Evolutionary conservation across 2,797 vertebrate genomes (phyloP).

Genomic region (Thunnus albacares): DNA sequence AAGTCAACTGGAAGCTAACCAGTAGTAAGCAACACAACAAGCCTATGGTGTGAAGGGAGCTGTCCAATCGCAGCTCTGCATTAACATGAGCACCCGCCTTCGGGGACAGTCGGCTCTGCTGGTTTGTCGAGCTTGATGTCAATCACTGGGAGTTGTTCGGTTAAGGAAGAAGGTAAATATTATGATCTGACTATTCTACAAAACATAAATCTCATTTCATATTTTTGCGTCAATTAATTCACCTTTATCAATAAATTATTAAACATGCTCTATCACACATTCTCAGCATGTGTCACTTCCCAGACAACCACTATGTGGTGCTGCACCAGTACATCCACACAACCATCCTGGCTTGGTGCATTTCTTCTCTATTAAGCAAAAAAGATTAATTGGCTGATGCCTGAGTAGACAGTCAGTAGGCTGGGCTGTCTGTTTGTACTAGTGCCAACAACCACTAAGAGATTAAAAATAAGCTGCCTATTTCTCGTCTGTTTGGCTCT

Average conservation of each 20-base stretch:
- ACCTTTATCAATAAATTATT: not conserved
- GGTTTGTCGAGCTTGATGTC: constrained; percentile 96
- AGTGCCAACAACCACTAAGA: constrained; percentile 71
- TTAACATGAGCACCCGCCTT: constrained; percentile 96
- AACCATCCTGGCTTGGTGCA: constrained; percentile 32
- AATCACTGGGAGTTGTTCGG: constrained; percentile 84
- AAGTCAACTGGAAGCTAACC: constrained; percentile 93
- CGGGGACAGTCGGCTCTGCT: constrained; percentile 89
- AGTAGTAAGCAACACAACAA: constrained; percentile 96
- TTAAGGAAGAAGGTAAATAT: constrained; percentile 68
- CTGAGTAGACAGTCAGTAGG: constrained; percentile 55
- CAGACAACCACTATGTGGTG: constrained; percentile 59
- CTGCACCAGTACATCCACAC: constrained; percentile 31
- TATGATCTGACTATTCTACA: not conserved
- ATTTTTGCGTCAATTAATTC: not conserved
- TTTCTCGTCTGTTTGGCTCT: constrained; percentile 56
- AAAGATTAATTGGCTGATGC: constrained; percentile 61
- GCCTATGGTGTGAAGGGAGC: constrained; percentile 90
- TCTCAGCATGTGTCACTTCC: constrained; percentile 12
- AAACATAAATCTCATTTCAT: no score
- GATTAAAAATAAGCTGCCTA: constrained; percentile 74
- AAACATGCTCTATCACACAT: constrained; percentile 24
- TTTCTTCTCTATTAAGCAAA: constrained; percentile 53
- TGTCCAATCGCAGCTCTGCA: constrained; percentile 82
- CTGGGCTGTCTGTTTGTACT: constrained; percentile 54